A percentile compares a stretch with the other conserved stretches of the same genome.
Conservation (phyloP, 2,113 vertebrate species). For the Microcebus jonahi region DNA sequence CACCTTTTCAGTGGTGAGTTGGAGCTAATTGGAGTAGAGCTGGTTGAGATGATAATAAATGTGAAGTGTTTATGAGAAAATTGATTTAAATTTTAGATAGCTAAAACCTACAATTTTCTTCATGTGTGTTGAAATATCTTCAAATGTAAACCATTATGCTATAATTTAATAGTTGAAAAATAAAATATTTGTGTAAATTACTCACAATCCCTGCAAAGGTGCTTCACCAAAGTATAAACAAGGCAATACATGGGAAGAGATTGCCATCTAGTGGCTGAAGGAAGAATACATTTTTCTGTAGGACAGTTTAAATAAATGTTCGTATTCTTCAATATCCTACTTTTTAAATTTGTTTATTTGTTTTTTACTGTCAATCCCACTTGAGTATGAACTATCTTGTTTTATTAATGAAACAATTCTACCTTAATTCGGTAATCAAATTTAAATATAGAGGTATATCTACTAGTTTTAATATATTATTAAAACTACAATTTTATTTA, state of each 20-base stretch:
- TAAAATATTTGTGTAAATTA: background rate
- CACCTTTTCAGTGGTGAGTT: background rate
- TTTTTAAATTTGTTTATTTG: background rate
- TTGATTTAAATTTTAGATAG: background rate
- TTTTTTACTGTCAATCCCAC: background rate
- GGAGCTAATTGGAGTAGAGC: background rate
- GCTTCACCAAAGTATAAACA: background rate
- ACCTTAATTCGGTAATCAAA: background rate
- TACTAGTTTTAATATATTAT: background rate
- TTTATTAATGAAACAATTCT: conserved; percentile 29
- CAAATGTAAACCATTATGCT: background rate
- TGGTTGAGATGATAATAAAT: background rate
- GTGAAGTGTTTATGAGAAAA: background rate
- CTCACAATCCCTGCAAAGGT: background rate
- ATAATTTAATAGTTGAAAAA: conserved; percentile 27
- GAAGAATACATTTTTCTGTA: background rate
- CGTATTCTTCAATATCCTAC: background rate
- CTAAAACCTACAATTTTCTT: background rate
- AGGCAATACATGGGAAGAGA: background rate
- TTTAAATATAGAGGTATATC: background rate
- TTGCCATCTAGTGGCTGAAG: conserved; percentile 65
- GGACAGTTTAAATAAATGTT: background rate
- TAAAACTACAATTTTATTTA: no score
- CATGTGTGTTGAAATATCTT: background rate
- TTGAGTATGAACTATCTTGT: background rate